Base-by-base conservation (phyloP, 2,797 vertebrate genomes). In the Melanotaenia parkinsoni region DNA sequence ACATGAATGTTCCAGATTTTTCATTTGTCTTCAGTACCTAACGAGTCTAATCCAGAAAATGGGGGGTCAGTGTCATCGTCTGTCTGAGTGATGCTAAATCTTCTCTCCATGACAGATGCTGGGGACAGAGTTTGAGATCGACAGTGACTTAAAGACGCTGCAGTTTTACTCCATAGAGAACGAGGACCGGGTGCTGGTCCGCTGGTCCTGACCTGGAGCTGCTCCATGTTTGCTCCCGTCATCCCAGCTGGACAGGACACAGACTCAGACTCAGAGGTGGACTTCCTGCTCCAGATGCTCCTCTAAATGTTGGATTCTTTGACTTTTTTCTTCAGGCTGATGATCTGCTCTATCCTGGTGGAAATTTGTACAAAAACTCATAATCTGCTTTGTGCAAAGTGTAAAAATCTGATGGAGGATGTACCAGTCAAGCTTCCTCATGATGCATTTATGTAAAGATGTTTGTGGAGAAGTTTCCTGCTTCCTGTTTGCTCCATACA, bases 91-190 rank as follows among this genome's bases (percentile, higher is more conserved):
- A 58, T 60, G 67, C 72, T 5, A 6, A 20, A 14, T 40, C 5
- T 22, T 47, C 2, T 30, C 9, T 45, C 57, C 14, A 3, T 53
- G 88, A 22, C 63, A 99, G 98, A 94, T 94, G 91, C 87, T 91
- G 37, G 96, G 94, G 59, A 95, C 87, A 68, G 97, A 99, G 94
- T 95, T 97, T 47, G 93, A 95, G 72, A 93, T 99, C 2, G 93
- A 96, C 87, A 95, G 95, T n/a, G 96, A 99, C 89, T 89, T 96
- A 64, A 96, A 97, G 93, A 85, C 96, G 1, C 91, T 99, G 58
- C 92, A 96, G 80, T 98, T 97, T 80, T 98, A 96, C 84, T 96
- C 97, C 32, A 91, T 99, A 67, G 96, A 98, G 81, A 95, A 95
- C 2, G 97, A 96, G 85, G 97, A 99, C 80, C 94, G 90, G 45